Conservation (phyloP, 1,140 invertebrate genomes). For the Pissodes strobi region DNA sequence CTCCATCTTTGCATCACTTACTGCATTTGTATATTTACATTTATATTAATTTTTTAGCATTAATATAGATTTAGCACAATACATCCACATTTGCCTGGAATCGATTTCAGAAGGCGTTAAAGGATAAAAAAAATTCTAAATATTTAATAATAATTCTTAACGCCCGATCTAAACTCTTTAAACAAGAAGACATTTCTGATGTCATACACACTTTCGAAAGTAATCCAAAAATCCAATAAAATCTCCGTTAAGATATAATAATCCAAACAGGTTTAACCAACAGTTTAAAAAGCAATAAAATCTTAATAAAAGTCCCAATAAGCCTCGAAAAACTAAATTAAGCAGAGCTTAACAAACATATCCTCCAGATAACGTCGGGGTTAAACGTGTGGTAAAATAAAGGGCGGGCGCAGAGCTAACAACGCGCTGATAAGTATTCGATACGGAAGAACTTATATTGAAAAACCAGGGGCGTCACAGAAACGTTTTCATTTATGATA, state of each 20-base stretch:
- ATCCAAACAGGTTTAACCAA: background rate
- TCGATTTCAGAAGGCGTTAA: no score
- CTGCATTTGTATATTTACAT: no score
- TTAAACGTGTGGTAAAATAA: constrained; percentile 29
- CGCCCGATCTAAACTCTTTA: no score
- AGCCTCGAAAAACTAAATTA: constrained; percentile 16
- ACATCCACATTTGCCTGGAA: no score
- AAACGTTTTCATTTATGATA: no score
- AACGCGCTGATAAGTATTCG: constrained; percentile 25
- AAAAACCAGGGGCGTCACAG: constrained; percentile 18
- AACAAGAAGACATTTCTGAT: no score
- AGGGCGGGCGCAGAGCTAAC: constrained; percentile 24
- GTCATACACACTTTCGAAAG: no score
- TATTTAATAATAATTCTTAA: no score
- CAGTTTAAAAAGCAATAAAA: constrained; percentile 16
- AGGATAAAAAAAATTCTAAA: no score
- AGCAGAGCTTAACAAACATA: constrained; percentile 21
- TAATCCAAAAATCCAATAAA: background rate
- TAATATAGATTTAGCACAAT: no score
- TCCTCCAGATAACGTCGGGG: constrained; percentile 22
- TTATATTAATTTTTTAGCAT: no score
- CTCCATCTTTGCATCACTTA: no score
- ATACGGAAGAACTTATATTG: constrained; percentile 2
- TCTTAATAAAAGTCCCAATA: constrained; percentile 18
- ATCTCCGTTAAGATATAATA: background rate